Percentiles rank a stretch among this genome's conserved stretches.
Evolutionary conservation across 2,888 invertebrate genomes (phyloP).

Genomic region (Dysmachus trigonus): DNA sequence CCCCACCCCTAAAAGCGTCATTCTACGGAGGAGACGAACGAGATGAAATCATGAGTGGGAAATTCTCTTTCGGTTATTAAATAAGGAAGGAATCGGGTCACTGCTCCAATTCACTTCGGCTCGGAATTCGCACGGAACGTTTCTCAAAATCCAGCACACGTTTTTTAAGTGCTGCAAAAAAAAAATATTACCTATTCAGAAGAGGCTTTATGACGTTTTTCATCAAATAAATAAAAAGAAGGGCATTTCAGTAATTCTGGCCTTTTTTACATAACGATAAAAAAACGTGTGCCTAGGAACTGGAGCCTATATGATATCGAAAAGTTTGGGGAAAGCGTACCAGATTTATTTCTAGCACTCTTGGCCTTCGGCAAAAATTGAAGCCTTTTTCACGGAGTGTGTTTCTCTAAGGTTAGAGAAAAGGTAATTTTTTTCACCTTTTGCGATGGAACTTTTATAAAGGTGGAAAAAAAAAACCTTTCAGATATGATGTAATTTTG

Average conservation of each 20-base stretch:
- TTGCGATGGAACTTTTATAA: not conserved
- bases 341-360: not conserved
- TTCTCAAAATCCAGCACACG: not conserved
- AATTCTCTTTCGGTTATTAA: slow-evolving; percentile 39
- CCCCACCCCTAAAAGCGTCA: not conserved
- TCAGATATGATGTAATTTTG: not conserved
- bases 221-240: not conserved
- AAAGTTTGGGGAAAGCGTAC: not conserved
- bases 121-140: slow-evolving; percentile 17
- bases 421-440: not conserved
- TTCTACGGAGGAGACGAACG: not conserved
- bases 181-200: slow-evolving; percentile 4
- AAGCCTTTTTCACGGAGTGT: not conserved
- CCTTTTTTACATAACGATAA: not conserved
- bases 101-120: slow-evolving; percentile 16
- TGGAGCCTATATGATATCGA: not conserved
- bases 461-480: not conserved
- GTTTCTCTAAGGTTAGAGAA: not conserved
- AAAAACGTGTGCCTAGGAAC: not conserved
- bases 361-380: not conserved
- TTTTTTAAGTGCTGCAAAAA: not conserved
- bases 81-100: slow-evolving; percentile 35
- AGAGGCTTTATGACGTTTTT: not conserved
- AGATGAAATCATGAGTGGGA: slow-evolving; percentile 16
- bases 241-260: not conserved